Evolutionary conservation across 2,888 invertebrate species (phyloP), one percentile per base, ranked within the genome.

Genomic region (Biston stratarius): DNA sequence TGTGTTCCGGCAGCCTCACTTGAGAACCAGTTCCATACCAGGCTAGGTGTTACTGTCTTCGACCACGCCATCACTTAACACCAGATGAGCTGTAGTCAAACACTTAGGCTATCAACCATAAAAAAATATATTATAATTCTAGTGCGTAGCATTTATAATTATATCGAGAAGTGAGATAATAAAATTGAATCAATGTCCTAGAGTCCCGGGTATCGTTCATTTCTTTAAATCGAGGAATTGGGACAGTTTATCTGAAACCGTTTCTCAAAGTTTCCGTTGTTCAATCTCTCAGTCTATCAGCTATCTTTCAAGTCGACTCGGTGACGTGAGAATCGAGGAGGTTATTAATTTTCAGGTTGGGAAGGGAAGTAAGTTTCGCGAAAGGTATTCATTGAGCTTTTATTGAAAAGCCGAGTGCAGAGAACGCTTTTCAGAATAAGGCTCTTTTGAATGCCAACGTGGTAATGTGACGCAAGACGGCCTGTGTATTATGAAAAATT

Each of bases 331-430:
- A 74, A 72, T 64, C 61, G 76, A 80, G 82, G 36, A 75, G 77
- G 80, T 84, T 88, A 88, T 88, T 86, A 88, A 87, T 88, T 85
- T 83, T 48, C 76, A 78, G 74, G 76, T 72, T 77, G 81, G 76
- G 48, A 36, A 36, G 58, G 51, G 42, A 81, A 77, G 75, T 72
- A 80, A 78, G 79, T 83, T 82, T 77, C 74, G 73, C 62, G 73
- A 58, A 33, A 67, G 67, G 62, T 66, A 88, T 88, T 88, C 87
- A 86, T 83, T 78, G 83, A 81, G 83, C 81, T 81, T 87, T 87
- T 89, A 90, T 91, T 89, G 87, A 89, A 87, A 88, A 82, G 79
- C 77, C 79, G 77, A 77, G 73, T 76, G 79, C 75, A 74, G 69
- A 82, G 82, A 83, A 81, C 83, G 83, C 82, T 80, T 84, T 86